Percentiles rank a stretch among this genome's conserved stretches.
Evolutionary conservation across 1,140 invertebrate species (phyloP).

Genomic region (Tetramorium alpestre): DNA sequence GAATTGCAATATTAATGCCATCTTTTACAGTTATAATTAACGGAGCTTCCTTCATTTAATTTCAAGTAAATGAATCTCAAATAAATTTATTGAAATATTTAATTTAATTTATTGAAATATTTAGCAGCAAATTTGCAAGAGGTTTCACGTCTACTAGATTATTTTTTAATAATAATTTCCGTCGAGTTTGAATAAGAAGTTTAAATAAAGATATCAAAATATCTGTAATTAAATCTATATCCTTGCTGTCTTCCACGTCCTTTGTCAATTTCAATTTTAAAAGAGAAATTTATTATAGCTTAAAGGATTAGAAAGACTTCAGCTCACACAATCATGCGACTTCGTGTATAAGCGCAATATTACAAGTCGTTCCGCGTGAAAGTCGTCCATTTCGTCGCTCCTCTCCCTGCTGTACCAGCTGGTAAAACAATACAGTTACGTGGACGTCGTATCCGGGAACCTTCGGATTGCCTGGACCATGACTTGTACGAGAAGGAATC

Average conservation of each 20-base stretch:
- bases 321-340: not conserved
- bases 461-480: constrained; percentile 12
- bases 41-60: not conserved
- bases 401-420: not conserved
- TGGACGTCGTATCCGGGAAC: not conserved
- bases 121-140: not conserved
- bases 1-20: not conserved
- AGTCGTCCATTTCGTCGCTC: not conserved
- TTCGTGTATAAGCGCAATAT: not conserved
- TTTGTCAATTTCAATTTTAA: not conserved
- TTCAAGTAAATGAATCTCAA: not conserved
- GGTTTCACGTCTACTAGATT: not conserved
- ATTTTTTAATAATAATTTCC: not conserved
- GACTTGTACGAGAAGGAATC: constrained; percentile 22
- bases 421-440: constrained; percentile 3
- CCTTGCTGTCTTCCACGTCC: not conserved
- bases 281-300: not conserved
- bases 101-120: not conserved
- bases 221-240: not conserved
- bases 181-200: not conserved
- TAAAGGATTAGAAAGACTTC: not conserved
- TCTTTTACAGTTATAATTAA: not conserved
- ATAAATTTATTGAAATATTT: too few species aligned
- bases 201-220: not conserved
- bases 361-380: not conserved